Evolutionary conservation across 1,140 invertebrate genomes (phyloP), one percentile per base, ranked within the genome.

Genomic region (Centruroides vittatus): DNA sequence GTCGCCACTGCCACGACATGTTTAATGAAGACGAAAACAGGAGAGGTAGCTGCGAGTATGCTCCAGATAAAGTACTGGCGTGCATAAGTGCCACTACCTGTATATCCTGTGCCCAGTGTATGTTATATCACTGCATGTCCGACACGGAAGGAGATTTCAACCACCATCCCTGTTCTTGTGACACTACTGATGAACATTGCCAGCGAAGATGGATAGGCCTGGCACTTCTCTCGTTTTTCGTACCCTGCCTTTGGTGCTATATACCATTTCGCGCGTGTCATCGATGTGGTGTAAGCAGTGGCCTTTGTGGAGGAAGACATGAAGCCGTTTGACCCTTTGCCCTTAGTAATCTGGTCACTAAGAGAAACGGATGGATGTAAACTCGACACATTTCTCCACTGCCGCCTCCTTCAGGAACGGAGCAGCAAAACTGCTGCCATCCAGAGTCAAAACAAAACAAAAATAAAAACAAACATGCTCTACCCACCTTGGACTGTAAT

Each of bases 231-330:
- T 91, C 88, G 49, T 73, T 95, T 58, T 76, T 95, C 67, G 84
- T 95, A 69, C 93, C 92, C 60, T 95, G 93, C 75, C 80, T 96
- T 61, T 95, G 90, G 82, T 89, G 89, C 75, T 95, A 95, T 78
- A 82, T 86, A 67, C 91, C 88, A 49, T 79, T 93, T 34, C 82
- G 83, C 64, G 84, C 86, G 62, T 86, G 87, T 69, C 91, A 95
- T 75, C 81, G 81, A 75, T 87, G 86, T 67, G 86, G 88, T 53
- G 79, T 86, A 59, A 77, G 79, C 6, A 88, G 86, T 69, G 84
- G 84, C 34, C 71, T 89, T 36, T 89, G 88, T 66, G 89, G 89
- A n/a, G 88, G 87, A 1, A 79, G 81, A 62, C 90, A 93, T 75
- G 82, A 83, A 55, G 57, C 64, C 58, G 64, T 59, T 58, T 63